phyloP scores from a whole-genome alignment of 2,113 vertebrate species.

The Micronisus gabar region DNA sequence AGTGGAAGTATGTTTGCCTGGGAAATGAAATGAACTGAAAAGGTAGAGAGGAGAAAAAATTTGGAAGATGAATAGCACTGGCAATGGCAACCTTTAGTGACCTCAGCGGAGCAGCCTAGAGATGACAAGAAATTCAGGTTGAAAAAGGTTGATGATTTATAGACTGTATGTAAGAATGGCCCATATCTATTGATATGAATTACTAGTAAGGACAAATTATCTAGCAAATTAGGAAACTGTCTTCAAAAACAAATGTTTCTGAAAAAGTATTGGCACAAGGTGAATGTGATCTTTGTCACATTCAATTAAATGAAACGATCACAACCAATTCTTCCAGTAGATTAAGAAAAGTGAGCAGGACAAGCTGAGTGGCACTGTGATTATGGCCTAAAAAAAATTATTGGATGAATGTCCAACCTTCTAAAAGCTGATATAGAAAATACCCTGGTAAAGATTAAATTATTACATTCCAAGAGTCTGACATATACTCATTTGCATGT shows the following conservation, averaged over 20 bases:
- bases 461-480: background rate
- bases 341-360: background rate
- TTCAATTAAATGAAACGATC: background rate
- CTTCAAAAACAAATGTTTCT: constrained; percentile 27
- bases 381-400: background rate
- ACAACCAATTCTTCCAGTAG: background rate
- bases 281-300: background rate
- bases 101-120: constrained; percentile 4
- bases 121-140: constrained; percentile 36
- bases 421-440: background rate
- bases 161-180: background rate
- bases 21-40: background rate
- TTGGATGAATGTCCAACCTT: background rate
- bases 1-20: constrained; percentile 33
- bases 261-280: background rate
- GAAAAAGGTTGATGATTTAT: constrained; percentile 36
- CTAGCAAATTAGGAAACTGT: constrained; percentile 13
- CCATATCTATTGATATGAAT: background rate
- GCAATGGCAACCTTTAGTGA: constrained; percentile 44
- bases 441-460: background rate
- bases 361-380: background rate
- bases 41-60: constrained; percentile 15
- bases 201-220: constrained; percentile 6
- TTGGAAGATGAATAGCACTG: constrained; percentile 44
- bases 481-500: background rate